A percentile compares a stretch with the other conserved stretches of the same genome.
Conservation (phyloP, 2,888 invertebrate genomes). For the Sthenelais limicola region DNA sequence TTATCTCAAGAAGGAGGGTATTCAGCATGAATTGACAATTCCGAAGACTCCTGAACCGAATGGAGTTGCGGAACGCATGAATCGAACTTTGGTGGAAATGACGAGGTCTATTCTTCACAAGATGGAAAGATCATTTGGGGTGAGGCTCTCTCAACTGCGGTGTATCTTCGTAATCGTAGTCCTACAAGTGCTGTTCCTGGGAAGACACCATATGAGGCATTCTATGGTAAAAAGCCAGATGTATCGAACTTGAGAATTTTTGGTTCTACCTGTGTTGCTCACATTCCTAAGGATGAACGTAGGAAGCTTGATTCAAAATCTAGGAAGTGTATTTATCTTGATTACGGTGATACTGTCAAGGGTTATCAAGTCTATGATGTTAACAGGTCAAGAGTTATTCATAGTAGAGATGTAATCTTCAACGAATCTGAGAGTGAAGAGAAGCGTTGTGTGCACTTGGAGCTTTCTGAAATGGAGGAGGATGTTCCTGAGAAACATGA, state of each 20-base stretch:
- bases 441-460: too few relatives aligned
- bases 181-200: slow-evolving; percentile 47
- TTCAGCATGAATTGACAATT: slow-evolving; percentile 61
- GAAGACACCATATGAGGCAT: slow-evolving; percentile 51
- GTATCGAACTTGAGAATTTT: slow-evolving; percentile 43
- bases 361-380: slow-evolving; percentile 42
- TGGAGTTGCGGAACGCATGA: slow-evolving; percentile 63
- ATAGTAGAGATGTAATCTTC: slow-evolving; percentile 47
- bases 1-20: slow-evolving; percentile 57
- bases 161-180: slow-evolving; percentile 62
- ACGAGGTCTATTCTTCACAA: slow-evolving; percentile 51
- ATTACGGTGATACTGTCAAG: slow-evolving; percentile 46
- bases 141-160: slow-evolving; percentile 63
- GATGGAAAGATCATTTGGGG: slow-evolving; percentile 58
- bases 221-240: slow-evolving; percentile 45
- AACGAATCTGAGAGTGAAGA: slow-evolving; percentile 37
- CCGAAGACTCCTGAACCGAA: slow-evolving; percentile 67
- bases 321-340: slow-evolving; percentile 42
- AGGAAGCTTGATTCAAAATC: slow-evolving; percentile 40
- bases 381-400: slow-evolving; percentile 5
- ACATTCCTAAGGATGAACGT: slow-evolving; percentile 46
- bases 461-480: not conserved
- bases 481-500: not conserved
- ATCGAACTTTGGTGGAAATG: slow-evolving; percentile 61
- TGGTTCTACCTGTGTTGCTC: slow-evolving; percentile 43